Evolutionary conservation across 1,140 invertebrate genomes (phyloP).

Genomic region (Apis cerana): DNA sequence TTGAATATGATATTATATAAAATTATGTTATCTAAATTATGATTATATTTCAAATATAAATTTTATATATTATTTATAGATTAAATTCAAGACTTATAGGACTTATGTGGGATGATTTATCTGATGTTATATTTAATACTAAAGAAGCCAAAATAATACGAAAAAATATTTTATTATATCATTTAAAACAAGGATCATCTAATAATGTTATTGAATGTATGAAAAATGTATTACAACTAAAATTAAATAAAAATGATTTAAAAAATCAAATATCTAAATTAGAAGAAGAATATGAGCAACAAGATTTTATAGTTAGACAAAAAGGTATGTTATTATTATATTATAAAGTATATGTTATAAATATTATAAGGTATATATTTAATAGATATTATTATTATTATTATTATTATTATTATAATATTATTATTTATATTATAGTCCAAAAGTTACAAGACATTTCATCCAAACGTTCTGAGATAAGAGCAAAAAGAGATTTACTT

Average conservation of each 20-base stretch:
- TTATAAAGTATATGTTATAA: not conserved
- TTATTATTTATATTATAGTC: constrained; percentile 50
- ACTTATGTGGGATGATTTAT: constrained; percentile 73
- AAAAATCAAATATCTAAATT: constrained; percentile 62
- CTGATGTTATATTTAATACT: constrained; percentile 56
- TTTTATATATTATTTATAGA: constrained; percentile 56
- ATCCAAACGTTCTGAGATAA: constrained; percentile 28
- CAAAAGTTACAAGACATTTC: constrained; percentile 62
- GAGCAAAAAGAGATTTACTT: constrained; percentile 67
- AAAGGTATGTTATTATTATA: constrained; percentile 64
- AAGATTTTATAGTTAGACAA: constrained; percentile 68
- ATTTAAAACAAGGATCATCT: constrained; percentile 64
- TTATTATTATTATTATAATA: not conserved
- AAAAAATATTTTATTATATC: constrained; percentile 75
- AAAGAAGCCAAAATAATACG: constrained; percentile 66
- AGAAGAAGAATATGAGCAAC: constrained; percentile 68
- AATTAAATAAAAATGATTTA: constrained; percentile 57
- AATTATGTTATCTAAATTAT: not conserved
- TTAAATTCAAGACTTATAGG: constrained; percentile 69
- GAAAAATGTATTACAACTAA: constrained; percentile 63
- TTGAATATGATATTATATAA: not conserved
- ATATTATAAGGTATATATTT: not conserved
- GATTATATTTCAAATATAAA: not conserved
- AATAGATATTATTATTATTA: not conserved
- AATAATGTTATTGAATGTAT: constrained; percentile 64